Percentiles rank a stretch among this genome's conserved stretches.
Evolutionary conservation across 2,888 invertebrate genomes (phyloP).

Genomic region (Nymphalis urticae): DNA sequence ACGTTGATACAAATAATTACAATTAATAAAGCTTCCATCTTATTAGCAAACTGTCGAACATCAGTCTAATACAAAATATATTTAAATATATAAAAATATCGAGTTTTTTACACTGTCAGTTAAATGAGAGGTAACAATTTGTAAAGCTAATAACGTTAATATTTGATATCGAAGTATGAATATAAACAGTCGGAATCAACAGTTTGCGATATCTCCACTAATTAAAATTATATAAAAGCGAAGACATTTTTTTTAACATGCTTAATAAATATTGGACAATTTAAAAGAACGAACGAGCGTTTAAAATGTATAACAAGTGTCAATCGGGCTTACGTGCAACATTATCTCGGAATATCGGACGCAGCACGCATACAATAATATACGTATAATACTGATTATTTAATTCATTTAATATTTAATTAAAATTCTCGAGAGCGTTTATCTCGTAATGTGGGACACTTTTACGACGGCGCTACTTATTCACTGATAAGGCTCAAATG

Average conservation of each 20-base stretch:
- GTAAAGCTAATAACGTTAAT: slow-evolving; percentile 21
- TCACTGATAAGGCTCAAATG: slow-evolving; percentile 71
- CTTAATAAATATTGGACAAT: slow-evolving; percentile 49
- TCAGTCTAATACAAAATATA: slow-evolving; percentile 28
- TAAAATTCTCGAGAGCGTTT: slow-evolving; percentile 79
- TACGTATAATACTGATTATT: slow-evolving; percentile 81
- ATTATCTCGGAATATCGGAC: slow-evolving; percentile 66
- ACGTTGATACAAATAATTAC: slow-evolving; percentile 64
- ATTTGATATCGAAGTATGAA: slow-evolving; percentile 20
- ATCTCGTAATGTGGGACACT: slow-evolving; percentile 81
- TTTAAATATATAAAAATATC: slow-evolving; percentile 16
- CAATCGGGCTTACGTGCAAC: slow-evolving; percentile 60
- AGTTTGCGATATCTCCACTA: slow-evolving; percentile 54
- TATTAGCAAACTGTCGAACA: slow-evolving; percentile 61
- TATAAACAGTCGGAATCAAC: slow-evolving; percentile 45
- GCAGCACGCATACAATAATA: slow-evolving; percentile 76
- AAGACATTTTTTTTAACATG: slow-evolving; percentile 54
- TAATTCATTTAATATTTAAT: slow-evolving; percentile 81
- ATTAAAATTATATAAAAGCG: slow-evolving; percentile 46
- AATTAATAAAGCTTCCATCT: slow-evolving; percentile 63
- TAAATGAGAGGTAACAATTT: slow-evolving; percentile 28
- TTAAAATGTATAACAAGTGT: slow-evolving; percentile 57
- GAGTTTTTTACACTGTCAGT: slow-evolving; percentile 28
- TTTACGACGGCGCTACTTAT: slow-evolving; percentile 79
- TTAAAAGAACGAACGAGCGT: slow-evolving; percentile 48